Evolutionary conservation across 1,140 invertebrate genomes (phyloP).

Genomic region (Hycleus phaleratus): DNA sequence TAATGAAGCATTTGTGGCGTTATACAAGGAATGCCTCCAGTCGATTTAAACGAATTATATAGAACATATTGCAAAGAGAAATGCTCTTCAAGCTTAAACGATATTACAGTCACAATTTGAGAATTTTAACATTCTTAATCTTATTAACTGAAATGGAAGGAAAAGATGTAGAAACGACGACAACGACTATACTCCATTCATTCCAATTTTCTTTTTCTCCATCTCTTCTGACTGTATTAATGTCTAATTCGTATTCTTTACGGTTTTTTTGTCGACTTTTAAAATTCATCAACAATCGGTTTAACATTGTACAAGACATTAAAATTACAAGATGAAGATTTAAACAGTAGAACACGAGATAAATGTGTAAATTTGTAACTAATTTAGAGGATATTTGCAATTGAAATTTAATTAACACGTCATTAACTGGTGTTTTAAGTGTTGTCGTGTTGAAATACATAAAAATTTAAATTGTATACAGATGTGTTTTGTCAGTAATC

Average conservation of each 20-base stretch:
- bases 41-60: constrained; percentile 9
- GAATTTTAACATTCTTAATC: constrained; percentile 20
- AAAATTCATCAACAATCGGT: neutral
- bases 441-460: too few relatives aligned
- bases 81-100: constrained; percentile 16
- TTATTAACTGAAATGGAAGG: constrained; percentile 16
- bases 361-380: too few relatives aligned
- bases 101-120: constrained; percentile 18
- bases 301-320: constrained; percentile 17
- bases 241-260: too few relatives aligned
- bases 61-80: constrained; percentile 16
- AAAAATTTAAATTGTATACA: too few relatives aligned
- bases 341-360: too few relatives aligned
- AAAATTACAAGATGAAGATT: constrained; percentile 19
- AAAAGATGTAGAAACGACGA: too few relatives aligned
- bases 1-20: constrained; percentile 9
- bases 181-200: neutral
- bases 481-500: too few relatives aligned
- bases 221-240: too few relatives aligned
- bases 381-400: too few relatives aligned
- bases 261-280: too few relatives aligned
- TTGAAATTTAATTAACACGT: too few relatives aligned
- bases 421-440: too few relatives aligned
- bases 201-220: constrained; percentile 5
- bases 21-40: neutral